Evolutionary conservation across 2,888 invertebrate genomes (phyloP).

Genomic region (Agrochola circellaris): DNA sequence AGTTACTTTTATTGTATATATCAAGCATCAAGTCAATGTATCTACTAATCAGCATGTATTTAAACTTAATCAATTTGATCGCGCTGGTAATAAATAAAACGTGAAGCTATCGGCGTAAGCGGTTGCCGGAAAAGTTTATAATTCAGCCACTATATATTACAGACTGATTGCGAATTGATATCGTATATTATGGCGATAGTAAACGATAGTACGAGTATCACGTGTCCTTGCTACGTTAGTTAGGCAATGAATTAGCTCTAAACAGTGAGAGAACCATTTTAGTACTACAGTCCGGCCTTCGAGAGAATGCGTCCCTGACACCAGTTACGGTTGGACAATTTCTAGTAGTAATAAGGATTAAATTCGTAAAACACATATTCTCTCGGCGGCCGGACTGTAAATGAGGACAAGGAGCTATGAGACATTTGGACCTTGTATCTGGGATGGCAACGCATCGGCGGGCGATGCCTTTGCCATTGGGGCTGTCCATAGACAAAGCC

Average conservation of each 20-base stretch:
- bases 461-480: neutral
- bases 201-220: slow-evolving; percentile 12
- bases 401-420: neutral
- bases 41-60: neutral
- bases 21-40: neutral
- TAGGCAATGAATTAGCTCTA: neutral
- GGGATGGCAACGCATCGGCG: neutral
- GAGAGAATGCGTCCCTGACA: too few species aligned
- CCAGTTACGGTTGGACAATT: too few species aligned
- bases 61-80: slow-evolving; percentile 21
- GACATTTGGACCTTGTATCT: neutral
- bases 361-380: too few species aligned
- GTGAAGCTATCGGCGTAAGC: slow-evolving; percentile 26
- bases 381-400: neutral
- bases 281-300: too few species aligned
- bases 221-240: slow-evolving; percentile 10
- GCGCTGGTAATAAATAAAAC: slow-evolving; percentile 38
- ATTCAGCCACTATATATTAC: slow-evolving; percentile 56
- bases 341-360: too few species aligned
- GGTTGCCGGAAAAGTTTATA: slow-evolving; percentile 37
- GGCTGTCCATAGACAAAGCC: too few species aligned
- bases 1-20: neutral
- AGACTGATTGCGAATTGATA: slow-evolving; percentile 38
- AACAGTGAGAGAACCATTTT: neutral
- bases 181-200: slow-evolving; percentile 11